Base-by-base conservation (phyloP, 2,797 vertebrate genomes). In the Pseudochromis fuscus region DNA sequence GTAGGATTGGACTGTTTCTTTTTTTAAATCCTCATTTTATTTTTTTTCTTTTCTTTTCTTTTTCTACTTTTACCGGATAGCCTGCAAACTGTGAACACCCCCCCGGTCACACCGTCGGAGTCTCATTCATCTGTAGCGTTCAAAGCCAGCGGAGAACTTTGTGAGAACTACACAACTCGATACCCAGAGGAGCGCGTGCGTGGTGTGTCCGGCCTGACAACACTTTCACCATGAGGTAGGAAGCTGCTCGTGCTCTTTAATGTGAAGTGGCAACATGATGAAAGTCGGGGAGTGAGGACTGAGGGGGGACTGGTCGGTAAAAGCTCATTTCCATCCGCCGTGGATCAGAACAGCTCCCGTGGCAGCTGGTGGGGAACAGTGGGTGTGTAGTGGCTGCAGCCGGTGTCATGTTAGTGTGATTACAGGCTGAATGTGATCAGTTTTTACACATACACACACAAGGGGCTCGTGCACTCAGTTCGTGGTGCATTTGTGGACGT, bases 191-290 rank as follows among this genome's bases (percentile, higher is more conserved):
- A 74, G 42, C 30, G 8, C 4, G 45, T 38, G 23, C 31, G 81
- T 25, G 64, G 45, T 7, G 46, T 16, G 50, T 78, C 37, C 21
- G 68, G 49, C 35, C 70, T 21, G 72, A 69, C 61, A 49, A 58
- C 74, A 61, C 66, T 49, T 53, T 55, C 71, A 79, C 3, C 88
- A 95, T 95, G 94, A 95, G 94, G 94, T 94, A 89, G 93, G 91
- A 66, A 30, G 56, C 46, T 25, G 2, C 25, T 4, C 2, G 0
- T 5, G 9, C 7, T 69, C 15, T 59, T 52, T 1, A 19, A 24
- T 51, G 0, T 59, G 25, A 42, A 46, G 21, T 0, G 15, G 18
- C 28, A 46, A n/a, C 45, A 12, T n/a, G 76, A 42, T 63, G 23
- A 63, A 67, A 77, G 72, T 66, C 27, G 13, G 42, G 60, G 68